phyloP scores from a whole-genome alignment of 2,113 vertebrate genomes.

The Chionodraco myersi region DNA sequence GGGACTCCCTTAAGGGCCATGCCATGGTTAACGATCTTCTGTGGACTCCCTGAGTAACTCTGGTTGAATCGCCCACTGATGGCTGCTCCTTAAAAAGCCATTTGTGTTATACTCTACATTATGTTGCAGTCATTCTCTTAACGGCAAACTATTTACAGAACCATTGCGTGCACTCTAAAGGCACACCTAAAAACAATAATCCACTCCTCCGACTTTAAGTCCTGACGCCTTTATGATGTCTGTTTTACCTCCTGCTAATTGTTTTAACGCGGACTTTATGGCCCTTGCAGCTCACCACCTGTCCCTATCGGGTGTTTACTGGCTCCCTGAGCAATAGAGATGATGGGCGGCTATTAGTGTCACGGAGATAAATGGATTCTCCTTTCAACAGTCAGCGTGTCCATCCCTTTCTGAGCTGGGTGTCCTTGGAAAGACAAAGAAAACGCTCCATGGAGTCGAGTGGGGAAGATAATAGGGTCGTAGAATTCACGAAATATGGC shows the following conservation, averaged over 20 bases:
- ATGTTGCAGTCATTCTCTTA: neutral
- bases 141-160: slow-evolving; percentile 15
- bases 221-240: slow-evolving; percentile 41
- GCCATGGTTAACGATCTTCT: slow-evolving; percentile 6
- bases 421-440: slow-evolving; percentile 53
- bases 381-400: slow-evolving; percentile 30
- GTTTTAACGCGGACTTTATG: slow-evolving; percentile 60
- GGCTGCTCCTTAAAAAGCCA: slow-evolving; percentile 6
- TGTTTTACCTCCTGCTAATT: slow-evolving; percentile 59
- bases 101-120: neutral
- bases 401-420: slow-evolving; percentile 16
- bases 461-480: slow-evolving; percentile 2
- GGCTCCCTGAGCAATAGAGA: slow-evolving; percentile 43
- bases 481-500: neutral
- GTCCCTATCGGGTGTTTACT: slow-evolving; percentile 44
- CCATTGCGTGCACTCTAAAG: slow-evolving; percentile 2
- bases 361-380: slow-evolving; percentile 51
- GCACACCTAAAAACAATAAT: slow-evolving; percentile 17
- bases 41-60: neutral
- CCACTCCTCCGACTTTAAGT: slow-evolving; percentile 12
- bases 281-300: slow-evolving; percentile 58
- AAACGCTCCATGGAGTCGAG: slow-evolving; percentile 2
- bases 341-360: slow-evolving; percentile 65
- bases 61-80: neutral
- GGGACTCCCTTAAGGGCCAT: neutral